Conservation (phyloP, 92 coral and sea anemone species). For the Metridium senile region DNA sequence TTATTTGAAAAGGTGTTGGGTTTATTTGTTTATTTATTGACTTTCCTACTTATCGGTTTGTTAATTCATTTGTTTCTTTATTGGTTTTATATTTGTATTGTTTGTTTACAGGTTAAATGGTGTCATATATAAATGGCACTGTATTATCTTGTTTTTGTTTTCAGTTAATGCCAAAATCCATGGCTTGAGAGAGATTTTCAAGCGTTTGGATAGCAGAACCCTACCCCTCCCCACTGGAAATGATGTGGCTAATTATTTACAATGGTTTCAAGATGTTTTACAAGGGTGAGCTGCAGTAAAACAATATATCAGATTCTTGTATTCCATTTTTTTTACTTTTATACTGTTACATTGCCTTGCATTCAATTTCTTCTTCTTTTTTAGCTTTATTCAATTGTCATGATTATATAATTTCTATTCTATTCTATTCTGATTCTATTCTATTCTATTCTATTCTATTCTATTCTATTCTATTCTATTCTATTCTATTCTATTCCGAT, state of each 20-base stretch:
- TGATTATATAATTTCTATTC: too few relatives aligned
- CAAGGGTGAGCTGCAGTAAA: conserved; percentile 61
- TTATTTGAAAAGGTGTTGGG: too few relatives aligned
- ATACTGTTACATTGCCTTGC: neutral
- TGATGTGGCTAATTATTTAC: conserved; percentile 93
- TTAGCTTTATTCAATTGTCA: too few relatives aligned
- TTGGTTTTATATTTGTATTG: too few relatives aligned
- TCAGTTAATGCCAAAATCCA: conserved; percentile 87
- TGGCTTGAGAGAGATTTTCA: conserved; percentile 93
- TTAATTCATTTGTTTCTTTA: too few relatives aligned
- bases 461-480: neutral
- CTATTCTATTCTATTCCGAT: neutral
- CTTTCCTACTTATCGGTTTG: too few relatives aligned
- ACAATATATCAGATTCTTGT: neutral
- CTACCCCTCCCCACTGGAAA: conserved; percentile 96
- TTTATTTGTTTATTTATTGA: too few relatives aligned
- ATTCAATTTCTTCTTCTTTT: neutral
- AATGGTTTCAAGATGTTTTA: conserved; percentile 89
- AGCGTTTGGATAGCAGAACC: conserved; percentile 85
- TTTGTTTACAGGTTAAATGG: too few relatives aligned
- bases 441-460: neutral
- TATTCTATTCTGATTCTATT: neutral
- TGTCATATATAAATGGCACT: too few relatives aligned
- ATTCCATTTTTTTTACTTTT: neutral
- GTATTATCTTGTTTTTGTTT: too few relatives aligned